These are phyloP conservation scores for Hylaeus anthracinus DNA, from an alignment of 1,140 invertebrate genomes.

Conservation along the genomic window DNA sequence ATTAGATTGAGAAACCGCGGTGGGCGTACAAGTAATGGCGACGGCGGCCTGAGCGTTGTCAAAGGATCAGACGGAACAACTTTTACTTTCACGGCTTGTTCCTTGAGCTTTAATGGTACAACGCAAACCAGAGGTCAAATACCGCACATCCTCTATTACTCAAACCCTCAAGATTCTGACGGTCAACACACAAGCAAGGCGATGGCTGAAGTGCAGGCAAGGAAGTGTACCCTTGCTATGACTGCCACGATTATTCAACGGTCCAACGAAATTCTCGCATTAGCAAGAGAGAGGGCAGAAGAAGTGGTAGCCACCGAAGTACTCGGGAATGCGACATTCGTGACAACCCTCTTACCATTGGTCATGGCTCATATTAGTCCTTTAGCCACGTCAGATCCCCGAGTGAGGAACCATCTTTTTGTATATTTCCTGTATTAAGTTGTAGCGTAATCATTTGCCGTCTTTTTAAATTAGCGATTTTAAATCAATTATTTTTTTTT, in stretches of 20 bases:
- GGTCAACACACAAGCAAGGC: slow-evolving; percentile 85
- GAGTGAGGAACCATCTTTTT: slow-evolving; percentile 81
- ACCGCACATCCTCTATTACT: slow-evolving; percentile 95
- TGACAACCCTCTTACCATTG: slow-evolving; percentile 89
- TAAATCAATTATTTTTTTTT: slow-evolving; percentile 46
- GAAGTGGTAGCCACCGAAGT: slow-evolving; percentile 82
- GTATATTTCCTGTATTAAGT: neutral
- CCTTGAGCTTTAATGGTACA: slow-evolving; percentile 96
- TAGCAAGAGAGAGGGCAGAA: slow-evolving; percentile 86
- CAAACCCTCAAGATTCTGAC: slow-evolving; percentile 83
- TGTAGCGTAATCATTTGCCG: too few species aligned
- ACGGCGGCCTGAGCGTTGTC: slow-evolving; percentile 92
- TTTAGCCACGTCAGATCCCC: slow-evolving; percentile 89
- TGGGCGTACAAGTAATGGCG: slow-evolving; percentile 95
- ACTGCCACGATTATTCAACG: slow-evolving; percentile 87
- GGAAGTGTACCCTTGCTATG: slow-evolving; percentile 87
- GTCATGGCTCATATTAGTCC: slow-evolving; percentile 91
- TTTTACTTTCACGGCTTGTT: slow-evolving; percentile 95
- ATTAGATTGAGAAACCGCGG: slow-evolving; percentile 94
- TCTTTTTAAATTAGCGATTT: neutral
- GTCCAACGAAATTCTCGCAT: slow-evolving; percentile 86
- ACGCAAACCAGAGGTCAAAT: slow-evolving; percentile 96
- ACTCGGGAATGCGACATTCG: slow-evolving; percentile 83
- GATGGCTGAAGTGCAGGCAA: slow-evolving; percentile 86
- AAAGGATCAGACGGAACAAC: slow-evolving; percentile 95